Conservation (phyloP, 2,888 invertebrate genomes). For the Drosophila ustulata region DNA sequence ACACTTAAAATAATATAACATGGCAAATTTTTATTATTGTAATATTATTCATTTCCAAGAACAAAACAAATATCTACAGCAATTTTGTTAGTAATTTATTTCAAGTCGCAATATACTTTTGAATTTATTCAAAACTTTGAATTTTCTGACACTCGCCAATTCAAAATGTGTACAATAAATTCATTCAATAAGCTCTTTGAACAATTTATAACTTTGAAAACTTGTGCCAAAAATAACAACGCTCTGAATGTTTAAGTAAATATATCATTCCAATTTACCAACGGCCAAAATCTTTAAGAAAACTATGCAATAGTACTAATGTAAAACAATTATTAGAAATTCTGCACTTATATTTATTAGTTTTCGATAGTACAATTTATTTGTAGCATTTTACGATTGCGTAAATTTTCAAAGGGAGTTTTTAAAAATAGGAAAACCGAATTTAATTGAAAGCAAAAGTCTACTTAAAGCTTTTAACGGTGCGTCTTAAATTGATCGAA, state of each 20-base stretch:
- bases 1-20: not conserved
- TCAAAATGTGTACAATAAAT: not conserved
- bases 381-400: too few species aligned
- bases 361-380: not conserved
- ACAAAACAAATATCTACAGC: not conserved
- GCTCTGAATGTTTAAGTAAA: not conserved
- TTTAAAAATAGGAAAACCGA: not conserved
- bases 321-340: not conserved
- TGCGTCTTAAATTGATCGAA: not conserved
- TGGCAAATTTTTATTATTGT: not conserved
- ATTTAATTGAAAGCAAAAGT: not conserved
- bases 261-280: not conserved
- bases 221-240: not conserved
- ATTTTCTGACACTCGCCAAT: not conserved
- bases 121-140: slow-evolving; percentile 4
- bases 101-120: not conserved
- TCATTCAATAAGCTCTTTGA: slow-evolving; percentile 4
- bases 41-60: not conserved
- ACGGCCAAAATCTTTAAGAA: not conserved
- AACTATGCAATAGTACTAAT: not conserved
- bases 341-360: not conserved
- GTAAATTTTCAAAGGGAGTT: not conserved
- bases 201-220: not conserved
- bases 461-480: slow-evolving; percentile 1
- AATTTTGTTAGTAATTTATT: slow-evolving; percentile 2